These are phyloP conservation scores for Eubasilissa regina DNA, from an alignment of 1,140 invertebrate genomes.

Conservation along the genomic window DNA sequence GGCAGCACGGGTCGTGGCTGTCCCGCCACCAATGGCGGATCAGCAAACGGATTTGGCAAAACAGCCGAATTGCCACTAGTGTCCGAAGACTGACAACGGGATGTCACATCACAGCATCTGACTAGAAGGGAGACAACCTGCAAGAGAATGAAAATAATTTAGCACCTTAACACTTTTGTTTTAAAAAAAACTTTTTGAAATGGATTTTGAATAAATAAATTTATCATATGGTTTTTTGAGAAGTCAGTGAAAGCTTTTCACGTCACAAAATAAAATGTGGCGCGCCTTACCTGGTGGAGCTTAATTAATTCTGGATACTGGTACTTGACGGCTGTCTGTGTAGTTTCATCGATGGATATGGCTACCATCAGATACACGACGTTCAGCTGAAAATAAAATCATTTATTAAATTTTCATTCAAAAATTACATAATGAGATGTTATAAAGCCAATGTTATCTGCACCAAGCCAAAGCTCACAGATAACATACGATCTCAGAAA, in stretches of 20 bases:
- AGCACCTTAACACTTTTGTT: neutral
- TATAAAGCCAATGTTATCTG: too few relatives aligned
- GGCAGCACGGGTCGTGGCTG: slow-evolving; percentile 84
- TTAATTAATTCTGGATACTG: slow-evolving; percentile 96
- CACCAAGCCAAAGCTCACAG: too few relatives aligned
- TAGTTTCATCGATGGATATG: slow-evolving; percentile 94
- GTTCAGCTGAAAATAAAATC: slow-evolving; percentile 76
- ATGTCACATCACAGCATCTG: slow-evolving; percentile 93
- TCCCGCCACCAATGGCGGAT: slow-evolving; percentile 81
- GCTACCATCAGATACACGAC: slow-evolving; percentile 93
- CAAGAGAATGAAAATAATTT: neutral
- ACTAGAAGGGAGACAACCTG: slow-evolving; percentile 90
- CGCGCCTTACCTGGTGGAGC: slow-evolving; percentile 81
- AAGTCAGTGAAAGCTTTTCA: too few relatives aligned
- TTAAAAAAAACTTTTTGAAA: neutral
- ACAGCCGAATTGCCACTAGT: slow-evolving; percentile 72
- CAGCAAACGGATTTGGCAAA: slow-evolving; percentile 88
- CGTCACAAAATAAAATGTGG: neutral
- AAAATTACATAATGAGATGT: too few relatives aligned
- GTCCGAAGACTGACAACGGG: slow-evolving; percentile 83
- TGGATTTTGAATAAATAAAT: neutral
- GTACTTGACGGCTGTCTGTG: slow-evolving; percentile 94
- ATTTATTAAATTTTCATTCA: too few relatives aligned
- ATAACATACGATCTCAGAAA: too few relatives aligned
- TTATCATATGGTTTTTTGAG: neutral